Base-by-base conservation (phyloP, 2,797 vertebrate species). In the Fistularia commersonii region DNA sequence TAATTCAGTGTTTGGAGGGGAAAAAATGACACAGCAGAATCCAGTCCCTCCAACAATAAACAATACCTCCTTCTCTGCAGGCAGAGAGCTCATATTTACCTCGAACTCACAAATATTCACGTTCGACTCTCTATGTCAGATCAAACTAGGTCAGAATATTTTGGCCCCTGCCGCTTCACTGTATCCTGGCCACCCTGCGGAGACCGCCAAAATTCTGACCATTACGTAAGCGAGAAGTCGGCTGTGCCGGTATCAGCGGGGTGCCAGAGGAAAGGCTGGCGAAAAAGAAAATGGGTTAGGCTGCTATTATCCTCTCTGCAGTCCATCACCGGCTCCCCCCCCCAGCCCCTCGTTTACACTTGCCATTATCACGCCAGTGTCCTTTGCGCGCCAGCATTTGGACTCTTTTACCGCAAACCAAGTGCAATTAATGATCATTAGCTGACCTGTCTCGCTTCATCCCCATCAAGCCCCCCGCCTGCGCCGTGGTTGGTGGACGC, bases 381-480 rank as follows among this genome's bases (percentile, higher is more conserved):
- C 88, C 91, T 89, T 74, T 81, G 86, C 77, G 61, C 88, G 85
- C 87, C 87, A 88, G 90, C 89, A 60, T 87, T 92, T 85, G 84
- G 89, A 85, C 85, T 92, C 87, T 88, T 92, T 92, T 91, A 90
- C 90, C 75, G 86, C 88, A 89, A 89, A 88, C 83, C 85, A 91
- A 94, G 91, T 91, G 88, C 93, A 94, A 95, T 97, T 94, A 97
- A 95, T 90, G 91, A 95, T 95, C 94, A 93, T 96, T 95, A 95
- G 95, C 93, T 92, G 91, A 76, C 87, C 91, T 94, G 97, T 96
- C 95, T 92, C 67, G 63, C 87, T 82, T 34, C 72, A 58, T 90
- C 93, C 92, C 90, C 92, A 71, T 94, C 92, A 96, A 92, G 90
- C 85, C 90, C 75, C 88, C 82, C 34, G 83, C 83, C 88, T 50